Evolutionary conservation across 2,888 invertebrate genomes (phyloP), one percentile per base, ranked within the genome.

Genomic region (Sesamia inferens): DNA sequence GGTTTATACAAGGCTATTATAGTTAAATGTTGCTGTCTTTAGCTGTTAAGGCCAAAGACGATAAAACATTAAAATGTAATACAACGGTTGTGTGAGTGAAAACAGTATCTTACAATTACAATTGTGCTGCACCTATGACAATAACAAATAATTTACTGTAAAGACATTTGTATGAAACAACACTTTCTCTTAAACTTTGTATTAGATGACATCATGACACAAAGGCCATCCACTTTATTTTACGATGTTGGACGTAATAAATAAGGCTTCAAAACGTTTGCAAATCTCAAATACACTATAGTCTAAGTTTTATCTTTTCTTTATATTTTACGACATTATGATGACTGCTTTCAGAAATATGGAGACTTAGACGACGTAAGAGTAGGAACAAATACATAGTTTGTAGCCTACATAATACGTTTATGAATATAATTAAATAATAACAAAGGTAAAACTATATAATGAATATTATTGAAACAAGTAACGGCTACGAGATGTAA

Each of bases 81-180:
- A 55, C 44, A 42, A 7, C n/a, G 6, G 11, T 48, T 24, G 42
- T 63, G 19, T 39, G 13, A 61, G 67, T 69, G 63, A 69, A 72
- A 72, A 83, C 31, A 65, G 7, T 51, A 67, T 81, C 58, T 66
- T 44, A 68, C 54, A 76, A 78, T 82, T 83, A 78, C 82, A 74
- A 74, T 68, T 65, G 48, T 58, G 68, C 69, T 54, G 69, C 51
- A 62, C 67, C 63, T 85, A 72, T 55, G 61, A 85, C 82, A 84
- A 84, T 82, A 82, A 78, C 85, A 85, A 83, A 85, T 76, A 83
- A 85, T 82, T 79, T 73, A 73, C 68, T 62, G 67, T 39, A 76
- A 71, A 74, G 65, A 84, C 78, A 78, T 75, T 75, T 74, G 79
- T 79, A 67, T 68, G 65, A 69, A 58, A 44, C 57, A 76, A 71